These are phyloP conservation scores for Pimephales promelas DNA, from an alignment of 2,113 vertebrate genomes.

Conservation along the genomic window DNA sequence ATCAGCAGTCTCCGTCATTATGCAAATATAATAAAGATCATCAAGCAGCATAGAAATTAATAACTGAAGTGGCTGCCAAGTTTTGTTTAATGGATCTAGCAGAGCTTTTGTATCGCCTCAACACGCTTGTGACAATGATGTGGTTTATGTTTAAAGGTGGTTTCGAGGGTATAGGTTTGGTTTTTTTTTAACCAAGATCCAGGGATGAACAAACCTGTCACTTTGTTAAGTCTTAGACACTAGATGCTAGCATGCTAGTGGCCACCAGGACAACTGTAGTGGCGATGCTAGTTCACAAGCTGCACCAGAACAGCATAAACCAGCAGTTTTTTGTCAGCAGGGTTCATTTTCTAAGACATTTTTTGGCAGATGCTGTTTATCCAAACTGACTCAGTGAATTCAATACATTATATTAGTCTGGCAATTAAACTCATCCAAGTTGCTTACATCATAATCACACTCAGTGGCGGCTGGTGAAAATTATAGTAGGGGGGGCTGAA, in stretches of 20 bases:
- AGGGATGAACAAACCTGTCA: background rate
- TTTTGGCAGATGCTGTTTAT: background rate
- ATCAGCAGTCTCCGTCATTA: slow-evolving; percentile 77
- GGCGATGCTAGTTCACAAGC: too few species aligned
- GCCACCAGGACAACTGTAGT: background rate
- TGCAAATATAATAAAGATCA: slow-evolving; percentile 79
- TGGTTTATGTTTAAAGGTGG: slow-evolving; percentile 13
- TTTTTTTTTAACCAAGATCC: background rate
- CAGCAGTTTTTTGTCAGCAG: background rate
- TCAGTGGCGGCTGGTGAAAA: too few species aligned
- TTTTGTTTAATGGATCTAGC: slow-evolving; percentile 63
- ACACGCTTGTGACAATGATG: background rate
- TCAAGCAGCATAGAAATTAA: slow-evolving; percentile 68
- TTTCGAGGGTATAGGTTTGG: slow-evolving; percentile 7
- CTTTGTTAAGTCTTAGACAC: background rate
- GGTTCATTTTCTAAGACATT: background rate
- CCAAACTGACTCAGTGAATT: background rate
- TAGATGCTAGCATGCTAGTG: slow-evolving; percentile 2
- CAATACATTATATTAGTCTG: background rate
- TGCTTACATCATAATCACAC: background rate
- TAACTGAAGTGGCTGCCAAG: slow-evolving; percentile 64
- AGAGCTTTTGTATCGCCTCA: slow-evolving; percentile 29
- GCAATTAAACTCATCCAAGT: background rate
- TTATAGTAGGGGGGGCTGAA: too few species aligned
- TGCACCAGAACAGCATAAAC: background rate